Base-by-base conservation (phyloP, 2,797 vertebrate genomes). In the Synaphobranchus kaupii region DNA sequence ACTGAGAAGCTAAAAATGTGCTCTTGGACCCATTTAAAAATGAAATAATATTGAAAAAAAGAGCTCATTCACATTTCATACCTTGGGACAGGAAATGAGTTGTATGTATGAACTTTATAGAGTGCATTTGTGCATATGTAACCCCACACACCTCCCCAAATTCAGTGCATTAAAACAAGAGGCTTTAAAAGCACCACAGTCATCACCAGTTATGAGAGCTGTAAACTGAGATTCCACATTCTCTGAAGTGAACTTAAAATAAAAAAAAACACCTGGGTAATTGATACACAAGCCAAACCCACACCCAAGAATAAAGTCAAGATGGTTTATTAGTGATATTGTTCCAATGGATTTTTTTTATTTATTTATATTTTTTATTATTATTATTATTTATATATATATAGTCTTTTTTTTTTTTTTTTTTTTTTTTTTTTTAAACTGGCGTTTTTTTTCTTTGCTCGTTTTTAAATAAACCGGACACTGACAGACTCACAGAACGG, bases 261-360 rank as follows among this genome's bases (percentile, higher is more conserved):
- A 89, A 44, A 81, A 83, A 87, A 71, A 89, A 47, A 94, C 92
- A 94, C 91, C 93, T 91, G 93, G 93, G 91, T 90, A 92, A 92
- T 93, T 91, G 91, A 93, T 89, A 92, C 88, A 86, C 93, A 89
- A 91, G 94, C 93, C 92, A 94, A 94, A 95, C 93, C 93, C 94
- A 95, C 91, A 91, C 92, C 94, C 91, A 94, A 94, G 91, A 93
- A 94, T 92, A 93, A 95, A 96, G 94, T 90, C 91, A 87, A 94
- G 90, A 89, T 93, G 90, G 92, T 94, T 95, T 94, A 94, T 94
- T 94, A 93, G 88, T 90, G 90, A 92, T 93, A 94, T 85, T 87
- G 76, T 94, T 93, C 86, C 90, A 93, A 93, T 90, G 63, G 63
- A n/a, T 89, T 92, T 91, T 91, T 85, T 50, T 83, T 80, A 93